Conservation (phyloP, 2,888 invertebrate species). For the Apotomis betuletana region DNA sequence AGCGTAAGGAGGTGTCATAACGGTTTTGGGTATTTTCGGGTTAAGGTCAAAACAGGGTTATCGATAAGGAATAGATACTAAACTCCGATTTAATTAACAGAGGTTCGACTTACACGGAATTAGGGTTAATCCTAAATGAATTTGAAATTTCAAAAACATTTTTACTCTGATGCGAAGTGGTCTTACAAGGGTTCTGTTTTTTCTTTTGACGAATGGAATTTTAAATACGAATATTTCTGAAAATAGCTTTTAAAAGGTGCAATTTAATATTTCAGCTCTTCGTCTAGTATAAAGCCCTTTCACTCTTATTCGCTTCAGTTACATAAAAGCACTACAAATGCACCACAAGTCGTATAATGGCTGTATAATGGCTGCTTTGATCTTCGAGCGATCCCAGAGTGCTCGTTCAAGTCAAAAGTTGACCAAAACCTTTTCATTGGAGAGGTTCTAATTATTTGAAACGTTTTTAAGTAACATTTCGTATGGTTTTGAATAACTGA, state of each 20-base stretch:
- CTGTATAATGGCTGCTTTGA: slow-evolving; percentile 24
- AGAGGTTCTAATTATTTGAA: slow-evolving; percentile 12
- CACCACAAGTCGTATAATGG: slow-evolving; percentile 26
- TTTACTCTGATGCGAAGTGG: no score
- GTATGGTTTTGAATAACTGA: background rate
- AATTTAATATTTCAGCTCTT: slow-evolving; percentile 14
- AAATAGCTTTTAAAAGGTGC: slow-evolving; percentile 1
- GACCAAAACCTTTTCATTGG: slow-evolving; percentile 21
- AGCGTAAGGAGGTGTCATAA: slow-evolving; percentile 50
- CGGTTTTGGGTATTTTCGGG: slow-evolving; percentile 44
- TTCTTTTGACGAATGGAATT: no score
- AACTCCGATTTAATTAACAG: no score
- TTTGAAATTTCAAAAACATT: no score
- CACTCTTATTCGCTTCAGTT: slow-evolving; percentile 29
- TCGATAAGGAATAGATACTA: background rate
- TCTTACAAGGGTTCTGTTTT: no score
- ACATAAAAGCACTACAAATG: slow-evolving; percentile 27
- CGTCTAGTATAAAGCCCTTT: slow-evolving; percentile 17
- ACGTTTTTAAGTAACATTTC: slow-evolving; percentile 5
- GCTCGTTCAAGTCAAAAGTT: slow-evolving; percentile 20
- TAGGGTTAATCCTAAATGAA: no score
- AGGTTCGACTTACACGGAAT: no score
- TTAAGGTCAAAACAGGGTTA: slow-evolving; percentile 24
- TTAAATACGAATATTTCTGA: background rate
- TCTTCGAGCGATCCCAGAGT: slow-evolving; percentile 7